These are phyloP conservation scores for Onychostoma macrolepis DNA, from an alignment of 2,113 vertebrate species.

Conservation along the genomic window DNA sequence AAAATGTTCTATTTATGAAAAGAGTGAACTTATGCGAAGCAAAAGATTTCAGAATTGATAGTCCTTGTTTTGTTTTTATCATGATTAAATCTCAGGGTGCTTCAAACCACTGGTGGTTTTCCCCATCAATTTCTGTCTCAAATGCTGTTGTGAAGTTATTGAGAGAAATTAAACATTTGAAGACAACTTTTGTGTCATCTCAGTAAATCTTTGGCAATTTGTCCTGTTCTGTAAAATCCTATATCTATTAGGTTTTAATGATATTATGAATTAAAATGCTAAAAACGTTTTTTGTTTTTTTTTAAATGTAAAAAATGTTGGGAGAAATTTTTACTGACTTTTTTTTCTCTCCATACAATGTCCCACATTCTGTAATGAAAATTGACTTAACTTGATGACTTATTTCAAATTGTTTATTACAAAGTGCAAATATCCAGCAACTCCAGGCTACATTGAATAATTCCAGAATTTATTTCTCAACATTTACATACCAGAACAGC, in stretches of 20 bases:
- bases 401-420: neutral
- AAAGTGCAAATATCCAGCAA: neutral
- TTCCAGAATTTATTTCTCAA: slow-evolving; percentile 59
- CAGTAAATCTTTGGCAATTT: neutral
- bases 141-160: neutral
- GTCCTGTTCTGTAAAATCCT: neutral
- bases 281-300: neutral
- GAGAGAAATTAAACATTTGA: neutral
- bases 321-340: neutral
- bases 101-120: slow-evolving; percentile 25
- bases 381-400: neutral
- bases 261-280: neutral
- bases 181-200: neutral
- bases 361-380: neutral
- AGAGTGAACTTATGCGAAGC: neutral
- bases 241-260: neutral
- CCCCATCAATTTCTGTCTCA: neutral
- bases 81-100: slow-evolving; percentile 25
- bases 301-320: neutral
- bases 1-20: neutral
- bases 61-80: neutral
- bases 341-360: neutral
- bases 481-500: slow-evolving; percentile 11
- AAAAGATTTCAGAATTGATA: neutral
- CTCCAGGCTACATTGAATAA: slow-evolving; percentile 22